Evolutionary conservation across 1,140 invertebrate genomes (phyloP).

Genomic region (Schlechtendalia chinensis): DNA sequence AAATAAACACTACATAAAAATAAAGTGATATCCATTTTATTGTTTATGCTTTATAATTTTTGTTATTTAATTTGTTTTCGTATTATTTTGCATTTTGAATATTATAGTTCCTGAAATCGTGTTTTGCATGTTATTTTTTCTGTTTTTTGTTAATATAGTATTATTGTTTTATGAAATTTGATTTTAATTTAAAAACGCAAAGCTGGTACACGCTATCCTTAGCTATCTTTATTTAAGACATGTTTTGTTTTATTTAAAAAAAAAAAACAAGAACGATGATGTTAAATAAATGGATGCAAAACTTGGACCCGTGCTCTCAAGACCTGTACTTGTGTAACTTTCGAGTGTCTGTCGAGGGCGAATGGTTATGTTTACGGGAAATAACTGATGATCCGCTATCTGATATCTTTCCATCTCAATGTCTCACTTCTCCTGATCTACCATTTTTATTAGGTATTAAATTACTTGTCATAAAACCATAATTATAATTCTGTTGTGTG

Average conservation of each 20-base stretch:
- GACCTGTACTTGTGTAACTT: conserved; percentile 97
- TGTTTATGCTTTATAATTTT: background rate
- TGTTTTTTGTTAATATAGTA: conserved; percentile 38
- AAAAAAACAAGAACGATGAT: conserved; percentile 35
- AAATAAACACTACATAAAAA: conserved; percentile 32
- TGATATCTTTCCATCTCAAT: conserved; percentile 61
- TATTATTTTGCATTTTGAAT: conserved; percentile 15
- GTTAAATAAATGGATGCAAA: conserved; percentile 54
- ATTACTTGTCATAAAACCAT: background rate
- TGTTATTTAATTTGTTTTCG: conserved; percentile 8
- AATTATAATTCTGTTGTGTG: background rate
- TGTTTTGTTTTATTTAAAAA: conserved; percentile 24
- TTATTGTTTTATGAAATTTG: conserved; percentile 31
- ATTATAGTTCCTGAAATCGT: conserved; percentile 33
- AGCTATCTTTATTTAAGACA: conserved; percentile 19
- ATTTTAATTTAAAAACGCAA: conserved; percentile 28
- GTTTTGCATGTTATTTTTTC: conserved; percentile 47
- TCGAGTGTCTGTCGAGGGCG: conserved; percentile 92
- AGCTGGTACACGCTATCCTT: conserved; percentile 34
- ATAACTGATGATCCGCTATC: conserved; percentile 74
- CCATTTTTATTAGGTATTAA: conserved; percentile 54
- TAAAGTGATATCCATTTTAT: background rate
- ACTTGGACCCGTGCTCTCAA: conserved; percentile 78
- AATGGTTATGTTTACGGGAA: conserved; percentile 95
- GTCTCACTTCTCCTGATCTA: conserved; percentile 56